phyloP scores from a whole-genome alignment of 1,140 invertebrate genomes.

The Mesaphorura yosii region DNA sequence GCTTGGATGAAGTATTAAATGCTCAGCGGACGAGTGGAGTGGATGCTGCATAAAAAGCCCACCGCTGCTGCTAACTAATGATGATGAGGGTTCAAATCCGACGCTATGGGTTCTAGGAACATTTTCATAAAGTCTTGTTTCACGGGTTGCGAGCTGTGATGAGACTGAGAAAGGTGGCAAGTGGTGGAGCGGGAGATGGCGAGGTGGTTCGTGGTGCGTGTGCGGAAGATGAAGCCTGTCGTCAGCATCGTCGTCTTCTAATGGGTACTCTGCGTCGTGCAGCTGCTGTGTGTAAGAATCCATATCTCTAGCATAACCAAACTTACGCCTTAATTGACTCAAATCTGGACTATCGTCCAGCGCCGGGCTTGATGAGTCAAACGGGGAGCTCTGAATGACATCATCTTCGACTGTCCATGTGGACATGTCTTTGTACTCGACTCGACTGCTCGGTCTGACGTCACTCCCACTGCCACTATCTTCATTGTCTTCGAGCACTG shows the following conservation, averaged over 20 bases:
- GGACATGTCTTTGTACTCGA: slow-evolving; percentile 19
- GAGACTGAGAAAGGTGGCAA: slow-evolving; percentile 19
- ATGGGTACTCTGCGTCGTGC: no score
- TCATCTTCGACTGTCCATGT: slow-evolving; percentile 31
- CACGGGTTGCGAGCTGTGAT: slow-evolving; percentile 21
- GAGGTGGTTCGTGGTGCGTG: not conserved
- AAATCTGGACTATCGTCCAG: slow-evolving; percentile 20
- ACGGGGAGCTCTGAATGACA: slow-evolving; percentile 14
- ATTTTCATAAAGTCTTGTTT: slow-evolving; percentile 28
- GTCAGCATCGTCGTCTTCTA: no score
- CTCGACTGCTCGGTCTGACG: not conserved
- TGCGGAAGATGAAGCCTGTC: not conserved
- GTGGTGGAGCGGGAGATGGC: not conserved
- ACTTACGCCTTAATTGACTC: not conserved
- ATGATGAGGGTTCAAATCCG: no score
- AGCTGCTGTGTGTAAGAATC: no score
- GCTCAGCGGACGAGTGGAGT: no score
- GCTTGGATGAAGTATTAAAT: no score
- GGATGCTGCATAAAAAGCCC: no score
- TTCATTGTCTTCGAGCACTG: no score
- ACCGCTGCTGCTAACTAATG: no score
- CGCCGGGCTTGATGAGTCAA: slow-evolving; percentile 14
- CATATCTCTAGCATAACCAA: not conserved
- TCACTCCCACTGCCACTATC: no score
- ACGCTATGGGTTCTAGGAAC: slow-evolving; percentile 21